These are phyloP conservation scores for Scyliorhinus canicula DNA, from an alignment of 2,797 vertebrate genomes.

Conservation along the genomic window DNA sequence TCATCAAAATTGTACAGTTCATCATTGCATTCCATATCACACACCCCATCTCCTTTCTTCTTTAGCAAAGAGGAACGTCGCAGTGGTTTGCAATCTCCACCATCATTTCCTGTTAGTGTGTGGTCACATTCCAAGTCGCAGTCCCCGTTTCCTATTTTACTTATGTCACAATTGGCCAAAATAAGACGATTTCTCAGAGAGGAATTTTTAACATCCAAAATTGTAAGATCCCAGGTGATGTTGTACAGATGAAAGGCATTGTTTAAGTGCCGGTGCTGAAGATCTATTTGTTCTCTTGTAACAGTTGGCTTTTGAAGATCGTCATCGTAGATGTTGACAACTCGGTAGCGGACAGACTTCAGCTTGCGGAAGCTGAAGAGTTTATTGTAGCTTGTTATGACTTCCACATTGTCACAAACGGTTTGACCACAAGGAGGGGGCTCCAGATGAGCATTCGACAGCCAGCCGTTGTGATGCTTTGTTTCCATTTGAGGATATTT, in stretches of 20 bases:
- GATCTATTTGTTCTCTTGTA: constrained; percentile 80
- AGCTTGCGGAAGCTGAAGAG: constrained; percentile 75
- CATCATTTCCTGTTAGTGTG: constrained; percentile 82
- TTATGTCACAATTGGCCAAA: constrained; percentile 91
- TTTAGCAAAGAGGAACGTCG: constrained; percentile 57
- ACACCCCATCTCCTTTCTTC: constrained; percentile 81
- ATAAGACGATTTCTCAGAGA: constrained; percentile 82
- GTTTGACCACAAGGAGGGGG: constrained; percentile 94
- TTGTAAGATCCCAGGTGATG: constrained; percentile 90
- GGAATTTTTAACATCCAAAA: constrained; percentile 84
- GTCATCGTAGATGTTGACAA: constrained; percentile 83
- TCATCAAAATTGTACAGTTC: constrained; percentile 83
- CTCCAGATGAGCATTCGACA: constrained; percentile 79
- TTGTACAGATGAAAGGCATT: constrained; percentile 86
- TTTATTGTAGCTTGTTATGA: constrained; percentile 85
- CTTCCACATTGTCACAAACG: constrained; percentile 80
- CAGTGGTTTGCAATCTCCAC: constrained; percentile 74
- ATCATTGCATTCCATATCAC: constrained; percentile 90
- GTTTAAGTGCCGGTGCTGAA: constrained; percentile 86
- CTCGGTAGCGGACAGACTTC: constrained; percentile 84
- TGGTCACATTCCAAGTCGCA: constrained; percentile 95
- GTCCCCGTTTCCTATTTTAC: constrained; percentile 80
- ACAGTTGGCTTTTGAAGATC: constrained; percentile 71
- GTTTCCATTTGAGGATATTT: constrained; percentile 63
- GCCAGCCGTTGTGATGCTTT: constrained; percentile 58